A percentile compares a stretch with the other conserved stretches of the same genome.
Evolutionary conservation across 2,888 invertebrate genomes (phyloP).

Genomic region (Allophyes oxyacanthae): DNA sequence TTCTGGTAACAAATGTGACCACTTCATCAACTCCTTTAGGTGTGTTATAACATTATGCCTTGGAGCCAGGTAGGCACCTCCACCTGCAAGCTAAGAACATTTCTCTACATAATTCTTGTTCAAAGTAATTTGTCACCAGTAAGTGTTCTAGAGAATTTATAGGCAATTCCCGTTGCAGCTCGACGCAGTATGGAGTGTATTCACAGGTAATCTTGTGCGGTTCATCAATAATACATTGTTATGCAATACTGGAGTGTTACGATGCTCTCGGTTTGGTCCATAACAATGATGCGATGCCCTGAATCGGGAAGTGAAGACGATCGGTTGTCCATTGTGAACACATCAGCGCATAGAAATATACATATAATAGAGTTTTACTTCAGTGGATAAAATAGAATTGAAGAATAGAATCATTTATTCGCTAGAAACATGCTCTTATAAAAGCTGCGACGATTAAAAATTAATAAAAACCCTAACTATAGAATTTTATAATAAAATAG

Average conservation of each 20-base stretch:
- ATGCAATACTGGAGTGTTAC: background rate
- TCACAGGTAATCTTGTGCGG: slow-evolving; percentile 12
- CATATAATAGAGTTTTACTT: no score
- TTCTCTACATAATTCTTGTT: slow-evolving; percentile 25
- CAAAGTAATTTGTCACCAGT: slow-evolving; percentile 34
- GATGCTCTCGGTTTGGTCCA: background rate
- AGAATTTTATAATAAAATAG: no score
- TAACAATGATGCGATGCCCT: no score
- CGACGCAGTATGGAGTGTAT: slow-evolving; percentile 17
- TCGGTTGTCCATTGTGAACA: background rate
- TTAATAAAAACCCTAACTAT: no score
- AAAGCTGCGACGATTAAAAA: no score
- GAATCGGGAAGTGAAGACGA: background rate
- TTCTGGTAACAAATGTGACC: background rate
- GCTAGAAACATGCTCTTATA: no score
- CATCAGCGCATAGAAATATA: no score
- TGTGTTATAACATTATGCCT: background rate
- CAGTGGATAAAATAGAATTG: no score
- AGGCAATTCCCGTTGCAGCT: slow-evolving; percentile 21
- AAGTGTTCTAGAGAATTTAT: slow-evolving; percentile 30
- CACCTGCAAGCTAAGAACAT: slow-evolving; percentile 7
- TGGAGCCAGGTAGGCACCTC: slow-evolving; percentile 1
- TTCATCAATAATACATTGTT: slow-evolving; percentile 4
- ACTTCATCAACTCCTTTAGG: background rate
- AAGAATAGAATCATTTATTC: no score